Conservation (phyloP, 2,113 vertebrate species). For the Crocuta crocuta region DNA sequence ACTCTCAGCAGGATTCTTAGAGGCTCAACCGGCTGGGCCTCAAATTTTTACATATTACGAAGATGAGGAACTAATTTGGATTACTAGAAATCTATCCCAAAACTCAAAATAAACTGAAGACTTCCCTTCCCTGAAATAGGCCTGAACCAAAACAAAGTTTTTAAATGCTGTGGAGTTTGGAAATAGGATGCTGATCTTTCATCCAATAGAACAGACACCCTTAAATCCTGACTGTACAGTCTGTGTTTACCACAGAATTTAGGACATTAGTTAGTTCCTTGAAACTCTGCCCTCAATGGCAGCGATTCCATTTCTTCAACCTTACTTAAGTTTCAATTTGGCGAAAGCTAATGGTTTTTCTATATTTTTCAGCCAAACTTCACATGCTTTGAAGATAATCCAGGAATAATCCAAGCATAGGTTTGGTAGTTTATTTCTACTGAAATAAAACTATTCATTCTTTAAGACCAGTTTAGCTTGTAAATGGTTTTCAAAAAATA, state of each 20-base stretch:
- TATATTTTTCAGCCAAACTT: constrained; percentile 33
- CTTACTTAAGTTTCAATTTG: background rate
- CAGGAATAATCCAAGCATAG: background rate
- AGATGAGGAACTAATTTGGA: background rate
- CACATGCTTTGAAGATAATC: background rate
- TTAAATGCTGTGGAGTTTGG: background rate
- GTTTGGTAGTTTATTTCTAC: background rate
- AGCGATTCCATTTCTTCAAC: background rate
- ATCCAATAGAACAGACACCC: background rate
- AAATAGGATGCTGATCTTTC: background rate
- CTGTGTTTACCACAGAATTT: background rate
- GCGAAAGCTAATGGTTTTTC: background rate
- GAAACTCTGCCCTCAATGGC: background rate
- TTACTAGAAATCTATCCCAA: background rate
- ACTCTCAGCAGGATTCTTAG: background rate
- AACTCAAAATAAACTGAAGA: constrained; percentile 30
- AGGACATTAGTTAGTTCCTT: background rate
- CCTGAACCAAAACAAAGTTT: background rate
- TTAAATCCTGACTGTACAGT: background rate
- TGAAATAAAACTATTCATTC: constrained; percentile 21
- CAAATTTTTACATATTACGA: background rate
- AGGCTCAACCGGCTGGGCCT: background rate
- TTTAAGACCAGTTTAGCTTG: background rate
- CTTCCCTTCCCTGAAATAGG: background rate
- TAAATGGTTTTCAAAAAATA: background rate